phyloP scores from a whole-genome alignment of 2,113 vertebrate genomes.

The Furnarius figulus region DNA sequence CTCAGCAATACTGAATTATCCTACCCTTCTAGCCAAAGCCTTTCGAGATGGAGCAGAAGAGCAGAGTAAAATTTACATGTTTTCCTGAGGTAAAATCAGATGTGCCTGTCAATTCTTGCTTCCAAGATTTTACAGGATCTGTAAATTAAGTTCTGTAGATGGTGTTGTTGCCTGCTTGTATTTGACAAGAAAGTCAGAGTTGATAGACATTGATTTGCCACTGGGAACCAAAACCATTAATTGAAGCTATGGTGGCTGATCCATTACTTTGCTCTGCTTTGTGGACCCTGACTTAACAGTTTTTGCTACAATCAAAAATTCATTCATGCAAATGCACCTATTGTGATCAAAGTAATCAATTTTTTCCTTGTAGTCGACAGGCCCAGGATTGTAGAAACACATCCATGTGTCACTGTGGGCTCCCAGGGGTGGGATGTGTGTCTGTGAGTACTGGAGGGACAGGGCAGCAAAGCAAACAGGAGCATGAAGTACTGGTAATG shows the following conservation, averaged over 20 bases:
- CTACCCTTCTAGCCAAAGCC: constrained; percentile 29
- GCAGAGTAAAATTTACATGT: constrained; percentile 57
- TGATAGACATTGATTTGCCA: constrained; percentile 62
- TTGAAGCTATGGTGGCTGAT: constrained; percentile 50
- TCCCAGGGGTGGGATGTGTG: neutral
- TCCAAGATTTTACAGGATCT: constrained; percentile 67
- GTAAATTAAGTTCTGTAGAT: constrained; percentile 67
- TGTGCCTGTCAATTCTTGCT: constrained; percentile 68
- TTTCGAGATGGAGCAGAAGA: constrained; percentile 13
- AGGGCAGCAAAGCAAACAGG: neutral
- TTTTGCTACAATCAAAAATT: constrained; percentile 5
- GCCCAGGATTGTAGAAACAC: neutral
- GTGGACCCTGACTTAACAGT: constrained; percentile 8
- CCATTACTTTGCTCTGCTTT: constrained; percentile 21
- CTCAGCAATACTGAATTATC: constrained; percentile 38
- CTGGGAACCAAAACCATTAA: constrained; percentile 63
- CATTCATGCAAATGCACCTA: constrained; percentile 23
- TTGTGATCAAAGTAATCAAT: constrained; percentile 50
- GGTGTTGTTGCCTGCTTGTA: constrained; percentile 2
- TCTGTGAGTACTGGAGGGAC: neutral
- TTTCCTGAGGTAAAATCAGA: constrained; percentile 66
- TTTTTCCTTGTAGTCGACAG: neutral
- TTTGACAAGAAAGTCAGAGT: constrained; percentile 57
- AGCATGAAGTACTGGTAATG: neutral
- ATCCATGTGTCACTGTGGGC: accelerated